Base-by-base conservation (phyloP, 2,888 invertebrate genomes). In the Phyto melanocephala region DNA sequence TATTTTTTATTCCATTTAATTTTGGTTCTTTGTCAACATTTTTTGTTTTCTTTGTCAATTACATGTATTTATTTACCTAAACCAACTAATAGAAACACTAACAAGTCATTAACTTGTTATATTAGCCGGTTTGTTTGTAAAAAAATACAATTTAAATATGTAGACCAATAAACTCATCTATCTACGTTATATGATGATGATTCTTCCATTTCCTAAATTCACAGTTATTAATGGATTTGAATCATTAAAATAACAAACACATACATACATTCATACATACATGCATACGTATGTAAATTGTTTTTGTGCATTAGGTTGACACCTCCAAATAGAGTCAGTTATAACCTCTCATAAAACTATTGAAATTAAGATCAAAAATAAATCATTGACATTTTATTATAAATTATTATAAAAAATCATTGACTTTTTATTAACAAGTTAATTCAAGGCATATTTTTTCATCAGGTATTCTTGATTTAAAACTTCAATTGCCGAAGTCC, bases 91-190 rank as follows among this genome's bases (percentile, higher is more conserved):
- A 37, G 17, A 15, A 35, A 60, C 15, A 58, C 35, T 13, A 42
- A 67, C 58, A 68, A 68, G 76, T 76, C 60, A 76, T 60, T 68
- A 76, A 76, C 17, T 56, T 58, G 22, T 40, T 65, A 54, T 17
- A 15, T 33, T 54, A 17, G 17, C n/a, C n/a, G 1, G 33, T 45
- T 56, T 42, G 52, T 50, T 62, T 35, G 11, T 52, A 33, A 15
- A 74, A 63, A 20, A 50, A 10, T n/a, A 37, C 22, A 47, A 10
- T 65, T 65, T 20, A 60, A 71, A 20, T 42, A 6, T 28, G 28
- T 28, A 17, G n/a, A 17, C 5, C 60, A 24, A 28, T 13, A 50
- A 50, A 50, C 28, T n/a, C 40, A 40, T 72, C 28, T 40, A 72
- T 35, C 28, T 72, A n/a, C 24, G 42, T 42, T 42, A 20, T 58